phyloP scores from a whole-genome alignment of 53 echinoderm and acorn worm genomes.

The Crossaster papposus region DNA sequence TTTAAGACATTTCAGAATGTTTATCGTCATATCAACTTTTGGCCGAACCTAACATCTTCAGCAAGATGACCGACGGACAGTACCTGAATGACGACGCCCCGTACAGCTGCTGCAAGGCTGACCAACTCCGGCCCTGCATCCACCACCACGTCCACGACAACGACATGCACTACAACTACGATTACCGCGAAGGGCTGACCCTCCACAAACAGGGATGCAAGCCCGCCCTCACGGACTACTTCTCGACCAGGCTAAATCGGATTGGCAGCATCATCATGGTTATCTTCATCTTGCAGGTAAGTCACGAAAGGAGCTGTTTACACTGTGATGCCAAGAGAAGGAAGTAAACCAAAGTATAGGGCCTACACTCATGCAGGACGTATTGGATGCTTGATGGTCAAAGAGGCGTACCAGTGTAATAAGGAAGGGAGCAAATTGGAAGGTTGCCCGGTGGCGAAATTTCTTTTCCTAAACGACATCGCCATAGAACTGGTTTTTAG shows the following conservation, averaged over 20 bases:
- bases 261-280: constrained; percentile 71
- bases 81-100: constrained; percentile 88
- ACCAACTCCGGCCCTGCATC: constrained; percentile 75
- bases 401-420: too few relatives aligned
- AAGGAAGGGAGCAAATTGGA: too few relatives aligned
- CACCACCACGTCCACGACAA: constrained; percentile 90
- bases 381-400: too few relatives aligned
- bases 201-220: constrained; percentile 76
- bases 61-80: constrained; percentile 78
- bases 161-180: constrained; percentile 82
- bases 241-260: constrained; percentile 69
- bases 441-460: too few relatives aligned
- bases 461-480: too few relatives aligned
- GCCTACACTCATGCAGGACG: too few relatives aligned
- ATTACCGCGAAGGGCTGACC: constrained; percentile 68
- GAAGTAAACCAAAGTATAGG: too few relatives aligned
- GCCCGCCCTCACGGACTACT: constrained; percentile 80
- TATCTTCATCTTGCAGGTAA: constrained; percentile 74
- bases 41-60: constrained; percentile 33
- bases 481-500: too few relatives aligned
- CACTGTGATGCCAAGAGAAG: not conserved
- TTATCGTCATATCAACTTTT: too few relatives aligned
- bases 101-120: constrained; percentile 83
- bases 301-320: not conserved
- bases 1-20: too few relatives aligned